Evolutionary conservation across 2,888 invertebrate genomes (phyloP).

Genomic region (Ophonus ardosiacus): DNA sequence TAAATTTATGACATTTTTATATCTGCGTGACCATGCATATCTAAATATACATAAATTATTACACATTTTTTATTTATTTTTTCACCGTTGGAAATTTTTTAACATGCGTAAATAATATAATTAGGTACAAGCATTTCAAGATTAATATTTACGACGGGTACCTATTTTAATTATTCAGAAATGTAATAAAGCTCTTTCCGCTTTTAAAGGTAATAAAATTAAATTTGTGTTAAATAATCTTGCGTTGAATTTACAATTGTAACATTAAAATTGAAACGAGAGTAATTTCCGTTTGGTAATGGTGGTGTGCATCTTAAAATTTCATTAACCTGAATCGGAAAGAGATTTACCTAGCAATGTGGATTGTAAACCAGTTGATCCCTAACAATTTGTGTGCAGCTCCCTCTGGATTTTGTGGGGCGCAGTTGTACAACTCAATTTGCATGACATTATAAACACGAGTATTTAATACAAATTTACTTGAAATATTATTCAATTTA

Average conservation of each 20-base stretch:
- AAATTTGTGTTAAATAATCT: neutral
- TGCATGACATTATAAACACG: neutral
- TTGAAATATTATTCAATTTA: too few species aligned
- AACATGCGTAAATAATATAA: neutral
- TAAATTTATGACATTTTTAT: neutral
- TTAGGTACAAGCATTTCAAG: neutral
- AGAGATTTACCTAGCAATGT: neutral
- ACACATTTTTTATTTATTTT: neutral
- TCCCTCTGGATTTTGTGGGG: neutral
- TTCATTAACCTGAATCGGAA: neutral
- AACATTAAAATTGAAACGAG: neutral
- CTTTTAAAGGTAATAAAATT: neutral
- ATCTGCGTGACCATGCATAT: neutral
- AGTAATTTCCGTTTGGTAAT: neutral
- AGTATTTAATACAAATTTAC: too few species aligned
- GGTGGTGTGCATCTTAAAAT: neutral
- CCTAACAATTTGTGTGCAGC: neutral
- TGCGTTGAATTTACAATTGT: neutral
- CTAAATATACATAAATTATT: neutral
- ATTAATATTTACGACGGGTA: neutral
- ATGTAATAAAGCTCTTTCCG: too few species aligned
- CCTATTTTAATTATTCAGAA: too few species aligned
- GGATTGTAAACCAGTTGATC: neutral
- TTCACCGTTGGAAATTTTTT: neutral
- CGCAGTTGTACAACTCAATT: neutral